A percentile compares a stretch with the other conserved stretches of the same genome.
Conservation (phyloP, 2,113 vertebrate genomes). For the Centrocercus urophasianus region DNA sequence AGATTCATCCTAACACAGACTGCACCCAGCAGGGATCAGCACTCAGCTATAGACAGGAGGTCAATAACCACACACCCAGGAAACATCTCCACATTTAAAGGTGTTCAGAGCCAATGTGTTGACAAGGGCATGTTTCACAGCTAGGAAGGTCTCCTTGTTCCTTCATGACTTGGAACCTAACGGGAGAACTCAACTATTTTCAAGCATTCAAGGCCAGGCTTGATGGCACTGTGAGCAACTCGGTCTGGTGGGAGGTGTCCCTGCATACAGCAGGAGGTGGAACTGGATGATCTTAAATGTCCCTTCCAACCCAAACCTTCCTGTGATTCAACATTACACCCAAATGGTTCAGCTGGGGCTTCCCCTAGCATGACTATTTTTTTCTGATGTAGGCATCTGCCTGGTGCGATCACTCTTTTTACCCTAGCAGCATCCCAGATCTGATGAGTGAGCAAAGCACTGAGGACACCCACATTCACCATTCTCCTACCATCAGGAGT, state of each 20-base stretch:
- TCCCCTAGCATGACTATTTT: neutral
- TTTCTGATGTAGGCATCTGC: constrained; percentile 1
- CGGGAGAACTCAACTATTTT: neutral
- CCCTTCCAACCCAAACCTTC: too few species aligned
- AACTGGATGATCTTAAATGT: too few species aligned
- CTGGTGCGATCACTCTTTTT: neutral
- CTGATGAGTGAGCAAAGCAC: neutral
- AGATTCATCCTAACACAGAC: accelerated
- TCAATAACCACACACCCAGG: accelerated
- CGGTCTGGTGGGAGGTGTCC: too few species aligned
- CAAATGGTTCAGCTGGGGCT: neutral
- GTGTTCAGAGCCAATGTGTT: neutral
- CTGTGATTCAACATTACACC: neutral
- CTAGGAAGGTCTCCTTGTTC: neutral
- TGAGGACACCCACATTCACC: neutral
- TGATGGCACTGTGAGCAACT: too few species aligned
- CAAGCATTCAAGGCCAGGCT: too few species aligned
- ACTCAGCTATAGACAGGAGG: neutral
- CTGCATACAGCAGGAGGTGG: too few species aligned
- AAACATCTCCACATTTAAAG: neutral
- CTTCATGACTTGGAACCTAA: neutral
- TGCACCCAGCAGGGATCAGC: neutral
- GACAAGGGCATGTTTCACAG: neutral
- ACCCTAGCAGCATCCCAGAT: neutral
- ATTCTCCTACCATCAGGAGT: neutral